A percentile compares a stretch with the other conserved stretches of the same genome.
Evolutionary conservation across 2,113 vertebrate species (phyloP).

Genomic region (Gymnocephalus cernua): DNA sequence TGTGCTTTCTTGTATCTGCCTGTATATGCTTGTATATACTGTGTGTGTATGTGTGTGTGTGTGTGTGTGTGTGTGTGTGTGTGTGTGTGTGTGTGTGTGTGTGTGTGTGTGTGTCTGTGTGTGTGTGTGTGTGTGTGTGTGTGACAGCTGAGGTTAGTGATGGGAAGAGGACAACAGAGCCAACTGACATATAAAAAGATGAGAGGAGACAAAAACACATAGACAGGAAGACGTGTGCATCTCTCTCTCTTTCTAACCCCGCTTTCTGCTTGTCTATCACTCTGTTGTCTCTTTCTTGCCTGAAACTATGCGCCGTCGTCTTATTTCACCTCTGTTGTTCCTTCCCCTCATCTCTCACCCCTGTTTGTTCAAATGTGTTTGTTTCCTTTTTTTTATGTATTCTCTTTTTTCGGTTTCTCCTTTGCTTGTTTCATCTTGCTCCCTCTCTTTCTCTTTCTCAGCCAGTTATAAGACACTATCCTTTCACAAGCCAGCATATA

Average conservation of each 20-base stretch:
- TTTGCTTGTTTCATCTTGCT: neutral
- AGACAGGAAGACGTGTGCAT: constrained; percentile 36
- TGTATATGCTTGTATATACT: neutral
- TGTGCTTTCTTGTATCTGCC: neutral
- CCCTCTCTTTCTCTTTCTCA: constrained; percentile 27
- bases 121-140: constrained; percentile 13
- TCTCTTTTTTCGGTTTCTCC: constrained; percentile 28
- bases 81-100: constrained; percentile 7
- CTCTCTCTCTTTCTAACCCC: constrained; percentile 33
- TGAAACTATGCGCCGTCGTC: constrained; percentile 39
- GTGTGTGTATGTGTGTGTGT: neutral
- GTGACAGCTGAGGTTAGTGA: constrained; percentile 57
- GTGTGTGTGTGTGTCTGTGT: constrained; percentile 40
- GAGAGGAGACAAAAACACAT: constrained; percentile 52
- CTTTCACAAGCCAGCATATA: constrained; percentile 12
- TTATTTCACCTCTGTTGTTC: constrained; percentile 40
- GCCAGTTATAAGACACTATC: constrained; percentile 49
- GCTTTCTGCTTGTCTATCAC: constrained; percentile 37
- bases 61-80: no score
- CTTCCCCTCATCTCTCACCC: neutral
- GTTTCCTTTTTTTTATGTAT: neutral
- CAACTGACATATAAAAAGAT: constrained; percentile 51
- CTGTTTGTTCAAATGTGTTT: constrained; percentile 20
- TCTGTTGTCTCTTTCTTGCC: constrained; percentile 6
- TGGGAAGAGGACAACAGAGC: constrained; percentile 44